Conservation (phyloP, 1,140 invertebrate genomes). For the Sycobia sp. region DNA sequence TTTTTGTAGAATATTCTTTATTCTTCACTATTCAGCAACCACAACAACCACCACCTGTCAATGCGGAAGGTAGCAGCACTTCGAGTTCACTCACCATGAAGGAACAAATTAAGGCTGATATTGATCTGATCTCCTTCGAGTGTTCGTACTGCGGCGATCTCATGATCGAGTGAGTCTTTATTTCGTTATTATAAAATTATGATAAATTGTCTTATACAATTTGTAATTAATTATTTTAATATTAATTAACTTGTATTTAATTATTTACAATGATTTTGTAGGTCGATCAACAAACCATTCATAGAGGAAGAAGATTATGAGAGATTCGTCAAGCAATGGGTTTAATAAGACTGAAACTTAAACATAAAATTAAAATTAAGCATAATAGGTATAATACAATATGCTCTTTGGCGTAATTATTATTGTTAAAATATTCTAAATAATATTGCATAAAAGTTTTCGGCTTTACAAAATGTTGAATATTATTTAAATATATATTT, state of each 20-base stretch:
- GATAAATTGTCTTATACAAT: too few species aligned
- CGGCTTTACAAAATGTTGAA: constrained; percentile 9
- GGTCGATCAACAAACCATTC: constrained; percentile 82
- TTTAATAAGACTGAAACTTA: constrained; percentile 58
- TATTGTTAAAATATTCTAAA: too few species aligned
- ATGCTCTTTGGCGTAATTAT: neutral
- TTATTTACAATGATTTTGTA: constrained; percentile 48
- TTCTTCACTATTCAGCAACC: constrained; percentile 34
- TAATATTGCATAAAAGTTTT: constrained; percentile 9
- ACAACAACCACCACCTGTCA: neutral
- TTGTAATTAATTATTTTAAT: too few species aligned
- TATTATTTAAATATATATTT: constrained; percentile 6
- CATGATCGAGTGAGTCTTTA: constrained; percentile 76
- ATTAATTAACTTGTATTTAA: too few species aligned
- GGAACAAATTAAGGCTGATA: constrained; percentile 76
- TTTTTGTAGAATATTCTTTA: neutral
- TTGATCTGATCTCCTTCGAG: constrained; percentile 88
- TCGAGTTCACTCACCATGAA: constrained; percentile 66
- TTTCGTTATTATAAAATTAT: neutral
- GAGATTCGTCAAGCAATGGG: constrained; percentile 81
- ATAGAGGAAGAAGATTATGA: constrained; percentile 83
- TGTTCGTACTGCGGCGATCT: constrained; percentile 92
- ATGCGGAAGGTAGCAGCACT: constrained; percentile 48
- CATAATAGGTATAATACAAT: too few species aligned
- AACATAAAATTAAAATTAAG: too few species aligned